Evolutionary conservation across 2,797 vertebrate species (phyloP).

Genomic region (Falco rusticolus): DNA sequence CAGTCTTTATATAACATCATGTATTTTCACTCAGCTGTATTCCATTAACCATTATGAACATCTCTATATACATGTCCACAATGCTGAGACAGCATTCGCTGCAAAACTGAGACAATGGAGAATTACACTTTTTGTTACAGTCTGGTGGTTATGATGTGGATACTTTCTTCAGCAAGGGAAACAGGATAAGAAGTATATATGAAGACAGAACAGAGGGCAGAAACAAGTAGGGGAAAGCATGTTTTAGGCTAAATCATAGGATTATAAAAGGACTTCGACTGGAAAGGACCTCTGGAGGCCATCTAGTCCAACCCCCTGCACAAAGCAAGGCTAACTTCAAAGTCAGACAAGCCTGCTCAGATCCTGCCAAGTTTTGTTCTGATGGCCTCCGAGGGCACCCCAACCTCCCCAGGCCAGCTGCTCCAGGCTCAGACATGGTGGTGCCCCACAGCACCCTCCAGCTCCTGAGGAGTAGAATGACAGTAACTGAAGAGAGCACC

Average conservation of each 20-base stretch:
- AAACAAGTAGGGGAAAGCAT: background rate
- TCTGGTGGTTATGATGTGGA: background rate
- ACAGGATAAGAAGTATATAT: background rate
- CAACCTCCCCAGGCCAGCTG: background rate
- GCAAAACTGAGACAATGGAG: background rate
- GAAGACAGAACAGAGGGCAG: background rate
- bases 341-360: background rate
- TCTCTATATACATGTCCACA: background rate
- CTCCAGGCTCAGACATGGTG: background rate
- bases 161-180: background rate
- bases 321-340: background rate
- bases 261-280: background rate
- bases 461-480: background rate
- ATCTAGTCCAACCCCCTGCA: background rate
- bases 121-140: background rate
- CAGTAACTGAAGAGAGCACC: background rate
- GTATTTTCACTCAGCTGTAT: slow-evolving; percentile 30
- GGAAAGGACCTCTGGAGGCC: background rate
- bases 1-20: background rate
- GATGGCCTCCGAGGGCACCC: background rate
- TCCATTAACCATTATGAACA: slow-evolving; percentile 1
- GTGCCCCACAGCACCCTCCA: fast-evolving
- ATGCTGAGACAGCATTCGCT: background rate
- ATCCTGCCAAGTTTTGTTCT: background rate
- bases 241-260: background rate